Evolutionary conservation across 2,888 invertebrate genomes (phyloP).

Genomic region (Limenitis arthemis): DNA sequence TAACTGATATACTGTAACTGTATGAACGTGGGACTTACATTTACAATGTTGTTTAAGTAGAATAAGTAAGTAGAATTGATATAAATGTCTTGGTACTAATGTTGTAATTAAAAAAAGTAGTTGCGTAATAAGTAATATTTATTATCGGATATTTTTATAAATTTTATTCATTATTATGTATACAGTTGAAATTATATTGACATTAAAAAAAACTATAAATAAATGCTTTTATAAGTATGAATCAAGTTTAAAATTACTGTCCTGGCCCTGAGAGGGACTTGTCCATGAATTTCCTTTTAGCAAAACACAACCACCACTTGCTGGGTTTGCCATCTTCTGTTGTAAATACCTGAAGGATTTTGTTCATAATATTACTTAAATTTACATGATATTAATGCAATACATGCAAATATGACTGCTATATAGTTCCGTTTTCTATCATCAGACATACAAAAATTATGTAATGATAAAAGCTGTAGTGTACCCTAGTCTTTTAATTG

Average conservation of each 20-base stretch:
- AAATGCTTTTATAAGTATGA: constrained; percentile 14
- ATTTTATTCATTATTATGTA: not conserved
- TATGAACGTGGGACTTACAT: too few species aligned
- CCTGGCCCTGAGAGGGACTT: constrained; percentile 95
- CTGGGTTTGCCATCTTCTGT: constrained; percentile 94
- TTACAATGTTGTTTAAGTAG: too few species aligned
- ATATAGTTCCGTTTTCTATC: too few species aligned
- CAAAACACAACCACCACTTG: constrained; percentile 99
- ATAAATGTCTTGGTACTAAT: not conserved
- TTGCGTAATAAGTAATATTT: not conserved
- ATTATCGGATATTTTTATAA: not conserved
- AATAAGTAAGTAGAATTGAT: too few species aligned
- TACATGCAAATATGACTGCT: too few species aligned
- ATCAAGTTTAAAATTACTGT: constrained; percentile 61
- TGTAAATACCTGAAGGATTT: constrained; percentile 75
- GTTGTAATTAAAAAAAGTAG: not conserved
- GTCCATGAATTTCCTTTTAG: constrained; percentile 99
- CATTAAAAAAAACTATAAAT: constrained; percentile 5
- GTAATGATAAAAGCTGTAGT: too few species aligned
- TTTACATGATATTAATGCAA: too few species aligned
- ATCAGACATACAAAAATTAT: too few species aligned
- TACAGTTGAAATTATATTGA: too few species aligned
- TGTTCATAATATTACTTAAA: not conserved
- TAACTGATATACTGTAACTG: too few species aligned
- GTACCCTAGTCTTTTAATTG: too few species aligned